These are phyloP conservation scores for Tenualosa ilisha DNA, from an alignment of 2,797 vertebrate species.

Conservation along the genomic window DNA sequence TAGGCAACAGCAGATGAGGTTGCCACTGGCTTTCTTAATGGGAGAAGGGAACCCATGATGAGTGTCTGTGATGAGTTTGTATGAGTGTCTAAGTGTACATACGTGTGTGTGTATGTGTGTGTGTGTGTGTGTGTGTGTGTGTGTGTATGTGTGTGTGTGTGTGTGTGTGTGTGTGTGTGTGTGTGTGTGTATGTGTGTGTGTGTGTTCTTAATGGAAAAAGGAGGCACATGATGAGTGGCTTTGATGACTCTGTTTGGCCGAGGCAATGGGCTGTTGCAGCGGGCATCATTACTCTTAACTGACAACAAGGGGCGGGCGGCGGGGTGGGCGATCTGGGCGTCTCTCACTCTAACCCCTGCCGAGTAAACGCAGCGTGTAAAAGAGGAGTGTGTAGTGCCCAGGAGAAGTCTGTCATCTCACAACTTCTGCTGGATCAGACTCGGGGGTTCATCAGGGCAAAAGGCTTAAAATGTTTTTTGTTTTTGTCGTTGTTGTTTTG, in stretches of 20 bases:
- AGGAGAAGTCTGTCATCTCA: neutral
- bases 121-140: too few species aligned
- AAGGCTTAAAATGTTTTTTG: neutral
- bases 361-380: neutral
- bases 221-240: neutral
- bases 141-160: too few species aligned
- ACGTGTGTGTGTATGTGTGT: too few species aligned
- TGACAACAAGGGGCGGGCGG: neutral
- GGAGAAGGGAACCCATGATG: neutral
- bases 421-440: neutral
- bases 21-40: neutral
- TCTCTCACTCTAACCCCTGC: neutral
- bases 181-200: too few species aligned
- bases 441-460: neutral
- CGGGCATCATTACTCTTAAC: neutral
- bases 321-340: neutral
- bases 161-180: too few species aligned
- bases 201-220: neutral
- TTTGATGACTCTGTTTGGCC: neutral
- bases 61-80: neutral
- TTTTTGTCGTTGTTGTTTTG: neutral
- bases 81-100: too few species aligned
- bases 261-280: conserved; percentile 2
- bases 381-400: neutral
- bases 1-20: neutral